A percentile compares a stretch with the other conserved stretches of the same genome.
phyloP scores from a whole-genome alignment of 2,888 invertebrate genomes.

The Mesochorus sp. region DNA sequence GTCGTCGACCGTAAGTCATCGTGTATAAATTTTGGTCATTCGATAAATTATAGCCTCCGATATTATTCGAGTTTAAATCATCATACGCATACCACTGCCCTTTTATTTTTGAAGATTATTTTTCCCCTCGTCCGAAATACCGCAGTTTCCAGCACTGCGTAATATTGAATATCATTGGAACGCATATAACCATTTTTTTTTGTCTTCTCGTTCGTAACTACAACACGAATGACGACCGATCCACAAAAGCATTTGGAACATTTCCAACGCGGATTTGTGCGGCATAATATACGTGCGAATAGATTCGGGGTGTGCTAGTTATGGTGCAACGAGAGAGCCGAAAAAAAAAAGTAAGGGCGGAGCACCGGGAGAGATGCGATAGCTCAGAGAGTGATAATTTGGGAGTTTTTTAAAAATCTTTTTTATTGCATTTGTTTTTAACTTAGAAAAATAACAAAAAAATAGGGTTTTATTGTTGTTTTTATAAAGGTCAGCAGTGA shows the following conservation, averaged over 20 bases:
- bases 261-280: too few relatives aligned
- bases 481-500: background rate
- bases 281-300: too few relatives aligned
- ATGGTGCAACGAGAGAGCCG: background rate
- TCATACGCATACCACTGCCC: too few relatives aligned
- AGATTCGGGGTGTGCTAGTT: background rate
- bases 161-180: conserved; percentile 14
- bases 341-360: conserved; percentile 38
- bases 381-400: background rate
- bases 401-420: background rate
- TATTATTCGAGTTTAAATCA: too few relatives aligned
- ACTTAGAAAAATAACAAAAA: background rate
- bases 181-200: background rate
- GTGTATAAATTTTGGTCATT: conserved; percentile 36
- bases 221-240: too few relatives aligned
- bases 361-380: conserved; percentile 21
- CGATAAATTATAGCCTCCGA: background rate
- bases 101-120: too few relatives aligned
- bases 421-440: too few relatives aligned
- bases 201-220: background rate
- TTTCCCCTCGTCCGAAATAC: conserved; percentile 15
- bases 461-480: background rate
- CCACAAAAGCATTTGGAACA: too few relatives aligned
- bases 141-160: conserved; percentile 40
- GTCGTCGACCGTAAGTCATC: conserved; percentile 66